Evolutionary conservation across 92 coral and sea anemone genomes (phyloP).

Genomic region (Porites cylindrica): DNA sequence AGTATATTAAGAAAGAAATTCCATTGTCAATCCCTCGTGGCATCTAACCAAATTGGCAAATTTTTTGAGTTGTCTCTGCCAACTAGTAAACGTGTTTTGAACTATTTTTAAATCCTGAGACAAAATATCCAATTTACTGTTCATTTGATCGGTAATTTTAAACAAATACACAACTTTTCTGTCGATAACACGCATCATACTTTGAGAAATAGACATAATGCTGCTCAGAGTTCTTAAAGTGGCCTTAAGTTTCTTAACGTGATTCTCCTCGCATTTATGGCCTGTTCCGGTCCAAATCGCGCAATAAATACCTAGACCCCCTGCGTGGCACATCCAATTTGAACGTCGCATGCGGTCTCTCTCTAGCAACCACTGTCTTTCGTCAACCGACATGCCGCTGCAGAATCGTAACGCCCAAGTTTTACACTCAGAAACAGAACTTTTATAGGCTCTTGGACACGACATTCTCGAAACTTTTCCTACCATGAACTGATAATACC

Average conservation of each 20-base stretch:
- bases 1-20: constrained; percentile 27
- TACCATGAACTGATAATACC: constrained; percentile 3
- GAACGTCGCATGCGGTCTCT: not conserved
- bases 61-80: not conserved
- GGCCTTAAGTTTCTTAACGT: constrained; percentile 2
- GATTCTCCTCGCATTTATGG: constrained; percentile 24
- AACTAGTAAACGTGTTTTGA: not conserved
- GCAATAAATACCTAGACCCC: constrained; percentile 10
- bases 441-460: constrained; percentile 8
- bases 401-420: not conserved
- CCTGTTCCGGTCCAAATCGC: constrained; percentile 38
- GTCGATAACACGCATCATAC: constrained; percentile 3
- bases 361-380: not conserved
- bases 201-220: not conserved
- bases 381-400: not conserved
- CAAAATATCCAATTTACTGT: constrained; percentile 26
- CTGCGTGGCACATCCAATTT: constrained; percentile 41
- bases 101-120: not conserved
- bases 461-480: constrained; percentile 1
- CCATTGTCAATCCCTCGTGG: not conserved
- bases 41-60: not conserved
- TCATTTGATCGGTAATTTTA: constrained; percentile 31
- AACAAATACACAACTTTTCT: constrained; percentile 52
- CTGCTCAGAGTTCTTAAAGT: constrained; percentile 15
- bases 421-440: constrained; percentile 5